Percentiles rank a stretch among this genome's conserved stretches.
phyloP scores from a whole-genome alignment of 1,140 invertebrate species.

The Meteorus sp. region DNA sequence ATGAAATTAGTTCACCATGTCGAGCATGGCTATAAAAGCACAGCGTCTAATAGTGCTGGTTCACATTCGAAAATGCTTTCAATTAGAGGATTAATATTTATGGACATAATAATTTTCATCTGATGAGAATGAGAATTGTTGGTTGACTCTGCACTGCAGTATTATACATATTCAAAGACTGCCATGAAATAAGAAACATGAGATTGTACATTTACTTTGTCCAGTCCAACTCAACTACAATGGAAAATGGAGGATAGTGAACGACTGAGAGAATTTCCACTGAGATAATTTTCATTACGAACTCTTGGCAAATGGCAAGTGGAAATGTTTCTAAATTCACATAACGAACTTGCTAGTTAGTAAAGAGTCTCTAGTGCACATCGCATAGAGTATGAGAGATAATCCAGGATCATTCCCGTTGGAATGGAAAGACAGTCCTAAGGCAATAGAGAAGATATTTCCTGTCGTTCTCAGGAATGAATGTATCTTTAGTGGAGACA shows the following conservation, averaged over 20 bases:
- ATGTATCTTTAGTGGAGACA: too few relatives aligned
- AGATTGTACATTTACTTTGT: not conserved
- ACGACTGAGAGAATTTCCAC: not conserved
- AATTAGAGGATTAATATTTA: too few relatives aligned
- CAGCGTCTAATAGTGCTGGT: too few relatives aligned
- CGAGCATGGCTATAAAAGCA: too few relatives aligned
- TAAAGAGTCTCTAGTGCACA: not conserved
- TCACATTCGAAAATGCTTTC: too few relatives aligned
- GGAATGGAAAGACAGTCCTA: not conserved
- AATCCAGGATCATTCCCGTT: not conserved
- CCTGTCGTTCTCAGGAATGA: too few relatives aligned
- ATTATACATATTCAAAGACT: not conserved
- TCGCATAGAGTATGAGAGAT: not conserved
- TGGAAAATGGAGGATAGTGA: too few relatives aligned
- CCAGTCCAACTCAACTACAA: too few relatives aligned
- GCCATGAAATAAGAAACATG: not conserved
- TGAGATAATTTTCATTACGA: conserved; percentile 1
- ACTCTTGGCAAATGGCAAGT: conserved; percentile 1
- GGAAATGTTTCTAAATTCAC: not conserved
- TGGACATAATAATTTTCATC: not conserved
- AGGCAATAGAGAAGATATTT: too few relatives aligned
- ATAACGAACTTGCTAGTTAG: not conserved
- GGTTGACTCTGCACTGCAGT: too few relatives aligned
- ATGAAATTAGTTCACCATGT: too few relatives aligned
- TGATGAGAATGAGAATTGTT: too few relatives aligned